Percentiles rank a stretch among this genome's conserved stretches.
Conservation (phyloP, 2,797 vertebrate species). For the Crenichthys baileyi region DNA sequence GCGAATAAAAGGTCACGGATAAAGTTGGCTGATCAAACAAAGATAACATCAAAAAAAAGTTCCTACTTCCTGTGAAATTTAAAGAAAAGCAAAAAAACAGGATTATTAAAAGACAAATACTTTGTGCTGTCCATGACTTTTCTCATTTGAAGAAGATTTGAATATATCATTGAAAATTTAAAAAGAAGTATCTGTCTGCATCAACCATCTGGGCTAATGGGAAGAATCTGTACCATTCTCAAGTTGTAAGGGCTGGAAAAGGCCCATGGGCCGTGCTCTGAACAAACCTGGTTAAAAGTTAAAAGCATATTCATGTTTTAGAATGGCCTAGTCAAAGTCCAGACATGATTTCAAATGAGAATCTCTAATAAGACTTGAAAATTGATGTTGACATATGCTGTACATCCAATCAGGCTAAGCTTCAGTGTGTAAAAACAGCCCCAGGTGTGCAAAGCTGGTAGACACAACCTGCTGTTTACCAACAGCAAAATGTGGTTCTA, state of each 20-base stretch:
- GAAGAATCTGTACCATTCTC: background rate
- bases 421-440: background rate
- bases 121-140: too few relatives aligned
- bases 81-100: background rate
- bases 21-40: background rate
- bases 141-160: background rate
- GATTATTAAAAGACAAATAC: too few relatives aligned
- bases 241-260: background rate
- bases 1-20: background rate
- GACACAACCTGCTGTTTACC: background rate
- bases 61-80: background rate
- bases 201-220: background rate
- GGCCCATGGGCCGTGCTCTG: background rate
- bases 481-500: background rate
- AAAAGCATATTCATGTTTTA: background rate
- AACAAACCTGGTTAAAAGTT: background rate
- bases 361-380: background rate
- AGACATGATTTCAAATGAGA: background rate
- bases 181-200: background rate
- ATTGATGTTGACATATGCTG: background rate
- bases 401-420: background rate
- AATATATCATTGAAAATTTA: background rate
- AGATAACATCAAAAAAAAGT: background rate
- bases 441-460: background rate
- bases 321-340: background rate